Evolutionary conservation across 2,797 vertebrate species (phyloP).

Genomic region (Cossypha heuglini): DNA sequence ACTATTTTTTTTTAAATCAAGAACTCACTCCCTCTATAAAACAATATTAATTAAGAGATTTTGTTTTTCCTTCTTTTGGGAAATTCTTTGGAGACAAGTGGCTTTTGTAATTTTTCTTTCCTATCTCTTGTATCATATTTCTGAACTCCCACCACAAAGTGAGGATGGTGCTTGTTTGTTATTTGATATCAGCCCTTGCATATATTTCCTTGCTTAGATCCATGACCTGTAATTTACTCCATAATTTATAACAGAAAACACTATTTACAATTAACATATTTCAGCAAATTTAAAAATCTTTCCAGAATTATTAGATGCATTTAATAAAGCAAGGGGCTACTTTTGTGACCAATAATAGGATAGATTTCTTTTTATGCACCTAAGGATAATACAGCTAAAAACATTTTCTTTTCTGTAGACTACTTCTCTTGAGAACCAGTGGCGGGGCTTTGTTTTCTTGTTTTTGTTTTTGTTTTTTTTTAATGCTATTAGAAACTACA

Average conservation of each 20-base stretch:
- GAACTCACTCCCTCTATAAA: not conserved
- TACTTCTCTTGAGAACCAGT: not conserved
- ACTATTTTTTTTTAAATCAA: not conserved
- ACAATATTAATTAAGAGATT: not conserved
- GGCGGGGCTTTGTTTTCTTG: fast-evolving
- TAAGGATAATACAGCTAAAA: not conserved
- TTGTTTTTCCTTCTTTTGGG: not conserved
- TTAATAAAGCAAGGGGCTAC: not conserved
- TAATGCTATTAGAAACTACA: not conserved
- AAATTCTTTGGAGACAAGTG: not conserved
- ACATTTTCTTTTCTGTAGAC: not conserved
- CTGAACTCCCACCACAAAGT: not conserved
- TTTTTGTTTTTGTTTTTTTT: fast-evolving
- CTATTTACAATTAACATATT: not conserved
- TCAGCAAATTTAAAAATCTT: not conserved
- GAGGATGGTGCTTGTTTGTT: not conserved
- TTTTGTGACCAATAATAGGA: not conserved
- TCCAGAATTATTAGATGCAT: not conserved
- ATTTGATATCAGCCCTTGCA: not conserved
- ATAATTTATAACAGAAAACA: not conserved
- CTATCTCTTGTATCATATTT: not conserved
- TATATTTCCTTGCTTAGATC: not conserved
- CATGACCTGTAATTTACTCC: not conserved
- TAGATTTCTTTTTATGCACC: not conserved
- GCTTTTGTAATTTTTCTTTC: not conserved